Base-by-base conservation (phyloP, 2,797 vertebrate species). In the Mormyrus hasselquistii region DNA sequence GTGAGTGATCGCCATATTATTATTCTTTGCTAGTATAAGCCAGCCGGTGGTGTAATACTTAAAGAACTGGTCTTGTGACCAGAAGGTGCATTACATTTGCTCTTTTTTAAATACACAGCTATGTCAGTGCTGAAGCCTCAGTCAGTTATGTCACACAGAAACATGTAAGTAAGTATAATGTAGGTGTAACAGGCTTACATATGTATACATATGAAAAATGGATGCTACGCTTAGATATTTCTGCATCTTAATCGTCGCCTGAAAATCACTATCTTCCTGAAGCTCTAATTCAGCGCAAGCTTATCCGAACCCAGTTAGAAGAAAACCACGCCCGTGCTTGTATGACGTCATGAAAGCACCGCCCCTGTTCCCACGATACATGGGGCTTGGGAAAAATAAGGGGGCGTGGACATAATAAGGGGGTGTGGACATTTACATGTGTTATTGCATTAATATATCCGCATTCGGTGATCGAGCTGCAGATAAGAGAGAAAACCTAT, bases 41-140 rank as follows among this genome's bases (percentile, higher is more conserved):
- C 76, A 82, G 76, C 76, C 44, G 76, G 38, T 82, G 76, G 76
- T 47, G 76, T 82, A 82, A 82, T 82, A 82, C 76, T 47, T 82
- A 82, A 82, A 41, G 76, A 82, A 47, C 41, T 22, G 34, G 34
- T 73, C 69, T 38, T 73, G 41, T 82, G 41, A 44, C 41, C 76
- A 82, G 76, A 82, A 82, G 76, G 76, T 82, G 19, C 69, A 82
- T 47, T 82, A 82, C 41, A 44, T 47, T 85, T 6, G 83, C 22
- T 22, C n/a, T 84, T 84, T 25, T 50, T 25, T 82, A 82, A 84
- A 50, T 84, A 84, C 2, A 47, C 41, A 84, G 49, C 22, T 50
- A 50, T 49, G 41, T 84, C 41, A 84, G 34, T 38, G 69, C 29
- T 2, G 34, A 38, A 16, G 34, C 69, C 29, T 73, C 29, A 41